These are phyloP conservation scores for Thalassophryne amazonica DNA, from an alignment of 2,797 vertebrate species.

Conservation along the genomic window DNA sequence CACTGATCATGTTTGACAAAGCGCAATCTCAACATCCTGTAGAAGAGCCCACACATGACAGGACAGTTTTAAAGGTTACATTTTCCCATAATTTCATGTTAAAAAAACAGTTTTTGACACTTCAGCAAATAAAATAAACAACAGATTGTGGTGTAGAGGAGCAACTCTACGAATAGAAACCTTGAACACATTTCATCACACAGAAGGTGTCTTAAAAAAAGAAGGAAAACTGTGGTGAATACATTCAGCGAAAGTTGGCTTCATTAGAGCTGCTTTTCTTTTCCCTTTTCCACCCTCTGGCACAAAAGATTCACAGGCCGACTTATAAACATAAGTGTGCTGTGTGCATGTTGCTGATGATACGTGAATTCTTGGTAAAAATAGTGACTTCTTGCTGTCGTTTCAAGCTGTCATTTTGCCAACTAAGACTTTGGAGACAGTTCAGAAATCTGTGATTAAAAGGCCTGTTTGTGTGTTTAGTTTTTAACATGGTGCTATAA, in stretches of 20 bases:
- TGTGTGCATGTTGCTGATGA: conserved; percentile 15
- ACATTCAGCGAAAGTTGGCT: conserved; percentile 3
- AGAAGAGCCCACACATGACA: background rate
- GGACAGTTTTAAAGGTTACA: conserved; percentile 7
- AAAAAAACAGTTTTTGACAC: conserved; percentile 4
- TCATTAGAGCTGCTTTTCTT: conserved; percentile 8
- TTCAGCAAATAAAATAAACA: conserved; percentile 6
- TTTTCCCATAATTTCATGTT: conserved; percentile 10
- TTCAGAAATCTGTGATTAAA: conserved; percentile 26
- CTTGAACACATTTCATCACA: background rate
- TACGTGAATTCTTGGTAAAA: conserved; percentile 19
- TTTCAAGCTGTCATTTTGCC: conserved; percentile 31
- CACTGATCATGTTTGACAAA: background rate
- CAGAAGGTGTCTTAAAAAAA: conserved; percentile 7
- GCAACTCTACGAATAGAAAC: conserved; percentile 4
- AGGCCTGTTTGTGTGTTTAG: conserved; percentile 19
- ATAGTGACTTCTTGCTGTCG: conserved; percentile 12
- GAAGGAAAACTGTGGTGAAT: conserved; percentile 11
- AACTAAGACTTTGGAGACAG: conserved; percentile 15
- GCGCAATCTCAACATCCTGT: too few relatives aligned
- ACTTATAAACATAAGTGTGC: conserved; percentile 3
- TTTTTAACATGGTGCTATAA: conserved; percentile 7
- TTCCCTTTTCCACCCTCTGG: conserved; percentile 17
- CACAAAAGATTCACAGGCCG: conserved; percentile 15
- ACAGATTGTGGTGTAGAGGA: background rate